Evolutionary conservation across 2,888 invertebrate species (phyloP).

Genomic region (Drosophila tripunctata): DNA sequence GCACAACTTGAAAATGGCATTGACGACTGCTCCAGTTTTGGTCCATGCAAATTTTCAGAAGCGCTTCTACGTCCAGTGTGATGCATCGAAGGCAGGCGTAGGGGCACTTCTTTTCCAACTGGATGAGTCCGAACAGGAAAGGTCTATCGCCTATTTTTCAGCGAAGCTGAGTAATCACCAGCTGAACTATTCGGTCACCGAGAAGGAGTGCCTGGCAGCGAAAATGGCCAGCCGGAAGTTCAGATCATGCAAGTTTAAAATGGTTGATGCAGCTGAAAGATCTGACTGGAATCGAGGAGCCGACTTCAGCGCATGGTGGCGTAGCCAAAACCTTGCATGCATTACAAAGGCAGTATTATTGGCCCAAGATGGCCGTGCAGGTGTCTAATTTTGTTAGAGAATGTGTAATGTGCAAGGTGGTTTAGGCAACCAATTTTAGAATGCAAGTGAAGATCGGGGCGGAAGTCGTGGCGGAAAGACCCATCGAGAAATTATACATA

Average conservation of each 20-base stretch:
- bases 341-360: too few species aligned
- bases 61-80: not conserved
- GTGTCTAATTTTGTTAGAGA: too few species aligned
- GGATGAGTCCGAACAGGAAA: not conserved
- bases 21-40: slow-evolving; percentile 6
- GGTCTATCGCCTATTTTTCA: slow-evolving; percentile 4
- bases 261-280: too few species aligned
- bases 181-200: not conserved
- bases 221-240: not conserved
- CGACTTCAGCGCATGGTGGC: too few species aligned
- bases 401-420: too few species aligned
- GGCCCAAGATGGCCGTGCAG: too few species aligned
- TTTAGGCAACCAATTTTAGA: too few species aligned
- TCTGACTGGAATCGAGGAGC: too few species aligned
- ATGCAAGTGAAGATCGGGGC: not conserved
- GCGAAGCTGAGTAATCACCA: slow-evolving; percentile 3
- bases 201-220: slow-evolving; percentile 5
- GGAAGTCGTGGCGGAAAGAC: not conserved
- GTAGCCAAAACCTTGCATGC: too few species aligned
- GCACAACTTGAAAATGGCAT: not conserved
- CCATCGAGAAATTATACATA: not conserved
- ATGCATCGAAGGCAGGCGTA: not conserved
- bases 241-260: too few species aligned
- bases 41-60: not conserved
- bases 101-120: not conserved